Percentiles rank a stretch among this genome's conserved stretches.
These are phyloP conservation scores for Salticus scenicus DNA, from an alignment of 2,888 invertebrate species.

Conservation along the genomic window DNA sequence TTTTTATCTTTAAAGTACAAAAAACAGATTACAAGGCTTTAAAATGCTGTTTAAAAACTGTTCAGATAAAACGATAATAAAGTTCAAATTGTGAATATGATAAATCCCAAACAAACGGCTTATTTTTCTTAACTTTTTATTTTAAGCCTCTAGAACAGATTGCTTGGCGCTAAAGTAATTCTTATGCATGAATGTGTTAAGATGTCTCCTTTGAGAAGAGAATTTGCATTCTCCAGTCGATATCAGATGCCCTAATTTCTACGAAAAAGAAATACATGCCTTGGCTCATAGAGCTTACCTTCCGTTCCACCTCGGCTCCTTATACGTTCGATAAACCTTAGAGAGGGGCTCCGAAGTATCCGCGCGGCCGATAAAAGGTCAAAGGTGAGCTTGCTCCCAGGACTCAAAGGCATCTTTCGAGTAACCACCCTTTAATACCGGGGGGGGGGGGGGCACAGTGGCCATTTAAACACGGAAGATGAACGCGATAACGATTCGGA, in stretches of 20 bases:
- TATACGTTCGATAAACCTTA: conserved; percentile 32
- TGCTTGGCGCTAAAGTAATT: neutral
- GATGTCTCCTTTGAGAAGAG: neutral
- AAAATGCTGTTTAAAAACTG: too few relatives aligned
- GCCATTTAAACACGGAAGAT: too few relatives aligned
- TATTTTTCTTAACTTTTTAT: too few relatives aligned
- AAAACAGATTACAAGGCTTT: too few relatives aligned
- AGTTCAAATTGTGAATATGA: too few relatives aligned
- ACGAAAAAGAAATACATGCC: neutral
- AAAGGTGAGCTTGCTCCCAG: conserved; percentile 33
- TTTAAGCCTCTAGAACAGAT: neutral
- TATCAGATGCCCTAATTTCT: conserved; percentile 32
- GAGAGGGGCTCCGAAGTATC: neutral
- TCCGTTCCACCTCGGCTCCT: conserved; percentile 8
- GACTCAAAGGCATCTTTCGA: neutral
- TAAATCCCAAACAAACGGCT: too few relatives aligned
- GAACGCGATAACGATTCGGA: too few relatives aligned
- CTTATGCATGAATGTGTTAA: neutral
- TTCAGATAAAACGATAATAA: too few relatives aligned
- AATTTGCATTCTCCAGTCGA: neutral
- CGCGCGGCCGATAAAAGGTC: conserved; percentile 36
- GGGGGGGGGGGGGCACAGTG: too few relatives aligned
- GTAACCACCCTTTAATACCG: neutral
- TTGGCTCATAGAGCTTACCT: neutral
- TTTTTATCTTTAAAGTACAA: too few relatives aligned